Evolutionary conservation across 2,888 invertebrate species (phyloP).

Genomic region (Aspidapion aeneum): DNA sequence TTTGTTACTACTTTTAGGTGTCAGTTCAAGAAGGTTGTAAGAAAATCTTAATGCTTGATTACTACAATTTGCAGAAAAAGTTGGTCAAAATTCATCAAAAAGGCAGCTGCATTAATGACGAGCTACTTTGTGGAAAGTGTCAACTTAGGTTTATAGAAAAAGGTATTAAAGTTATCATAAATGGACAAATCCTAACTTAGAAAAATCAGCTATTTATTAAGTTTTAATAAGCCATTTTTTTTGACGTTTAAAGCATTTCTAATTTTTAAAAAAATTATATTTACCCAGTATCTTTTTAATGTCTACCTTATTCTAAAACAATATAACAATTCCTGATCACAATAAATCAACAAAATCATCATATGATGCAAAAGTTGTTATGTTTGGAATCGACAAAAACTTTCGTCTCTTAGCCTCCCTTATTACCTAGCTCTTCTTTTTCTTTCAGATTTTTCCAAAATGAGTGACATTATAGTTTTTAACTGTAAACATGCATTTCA

Average conservation of each 20-base stretch:
- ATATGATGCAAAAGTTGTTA: too few relatives aligned
- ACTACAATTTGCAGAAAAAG: conserved; percentile 82
- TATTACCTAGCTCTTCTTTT: conserved; percentile 5
- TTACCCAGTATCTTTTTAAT: too few relatives aligned
- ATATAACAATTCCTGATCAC: too few relatives aligned
- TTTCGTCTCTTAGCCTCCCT: too few relatives aligned
- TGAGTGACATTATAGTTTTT: conserved; percentile 74
- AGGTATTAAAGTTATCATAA: conserved; percentile 47
- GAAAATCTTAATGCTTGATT: conserved; percentile 85
- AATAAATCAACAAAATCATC: too few relatives aligned
- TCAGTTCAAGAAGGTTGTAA: conserved; percentile 89
- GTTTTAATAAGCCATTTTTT: too few relatives aligned
- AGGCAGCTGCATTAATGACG: conserved; percentile 72
- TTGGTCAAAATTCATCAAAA: conserved; percentile 73
- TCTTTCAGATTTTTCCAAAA: conserved; percentile 60
- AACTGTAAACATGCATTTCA: conserved; percentile 91
- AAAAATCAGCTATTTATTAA: background rate
- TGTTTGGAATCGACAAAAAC: too few relatives aligned
- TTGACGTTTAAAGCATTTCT: too few relatives aligned
- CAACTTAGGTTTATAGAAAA: conserved; percentile 70
- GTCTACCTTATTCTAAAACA: too few relatives aligned
- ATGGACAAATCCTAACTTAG: background rate
- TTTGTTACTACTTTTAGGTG: too few relatives aligned
- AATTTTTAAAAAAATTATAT: background rate
- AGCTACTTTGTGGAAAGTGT: conserved; percentile 76